Evolutionary conservation across 2,113 vertebrate species (phyloP).

Genomic region (Crotalus viridis): DNA sequence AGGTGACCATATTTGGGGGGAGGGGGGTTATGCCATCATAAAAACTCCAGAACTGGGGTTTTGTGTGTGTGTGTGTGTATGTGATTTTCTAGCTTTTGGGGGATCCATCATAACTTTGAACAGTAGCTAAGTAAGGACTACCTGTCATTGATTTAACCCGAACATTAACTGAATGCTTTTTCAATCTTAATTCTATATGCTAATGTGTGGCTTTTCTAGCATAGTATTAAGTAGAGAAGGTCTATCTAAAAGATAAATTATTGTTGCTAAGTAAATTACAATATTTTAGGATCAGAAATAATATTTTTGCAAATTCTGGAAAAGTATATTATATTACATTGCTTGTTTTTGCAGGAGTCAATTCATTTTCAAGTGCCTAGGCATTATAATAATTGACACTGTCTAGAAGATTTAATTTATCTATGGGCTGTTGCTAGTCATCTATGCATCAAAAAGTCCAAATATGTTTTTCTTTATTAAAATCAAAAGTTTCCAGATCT

Average conservation of each 20-base stretch:
- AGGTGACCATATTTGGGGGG: background rate
- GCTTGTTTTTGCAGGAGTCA: background rate
- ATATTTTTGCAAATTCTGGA: background rate
- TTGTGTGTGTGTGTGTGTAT: background rate
- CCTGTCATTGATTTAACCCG: background rate
- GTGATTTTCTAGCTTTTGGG: background rate
- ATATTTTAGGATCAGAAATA: background rate
- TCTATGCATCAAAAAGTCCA: background rate
- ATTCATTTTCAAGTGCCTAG: background rate
- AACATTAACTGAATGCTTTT: background rate
- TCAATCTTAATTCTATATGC: background rate
- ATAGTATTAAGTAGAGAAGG: background rate
- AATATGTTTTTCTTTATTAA: background rate
- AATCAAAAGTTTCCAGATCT: background rate
- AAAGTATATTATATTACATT: background rate
- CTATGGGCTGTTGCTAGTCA: background rate
- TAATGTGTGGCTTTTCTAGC: background rate
- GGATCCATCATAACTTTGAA: background rate
- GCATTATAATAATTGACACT: background rate
- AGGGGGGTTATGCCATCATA: background rate
- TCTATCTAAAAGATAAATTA: background rate
- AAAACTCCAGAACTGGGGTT: background rate
- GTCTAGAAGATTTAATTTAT: background rate
- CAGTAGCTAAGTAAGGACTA: background rate
- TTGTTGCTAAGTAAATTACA: background rate